Base-by-base conservation (phyloP, 2,113 vertebrate species). In the Calonectris borealis region DNA sequence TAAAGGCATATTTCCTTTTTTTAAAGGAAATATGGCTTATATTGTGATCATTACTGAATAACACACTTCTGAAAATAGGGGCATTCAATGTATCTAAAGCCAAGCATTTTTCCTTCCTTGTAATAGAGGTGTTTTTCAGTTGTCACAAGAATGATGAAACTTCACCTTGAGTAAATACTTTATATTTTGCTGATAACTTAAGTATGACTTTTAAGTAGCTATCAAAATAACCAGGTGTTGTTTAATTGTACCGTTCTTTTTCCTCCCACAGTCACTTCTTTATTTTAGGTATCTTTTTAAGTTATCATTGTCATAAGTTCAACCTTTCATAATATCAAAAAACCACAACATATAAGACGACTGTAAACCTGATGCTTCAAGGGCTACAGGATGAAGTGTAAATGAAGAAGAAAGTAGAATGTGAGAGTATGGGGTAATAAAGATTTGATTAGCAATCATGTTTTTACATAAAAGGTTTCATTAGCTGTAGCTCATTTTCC, bases 381-480 rank as follows among this genome's bases (percentile, higher is more conserved):
- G 32, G 38, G 40, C 69, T 87, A 34, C 17, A 68, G 44, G 14
- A n/a, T n/a, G 40, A 92, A 85, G 32, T 91, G 20, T 46, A 92
- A 83, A 92, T 86, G 27, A 86, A 79, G 64, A 97, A 85, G 42
- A 88, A 83, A 66, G 44, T 72, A 83, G 49, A 70, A 81, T 40
- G 24, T 54, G 65, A 85, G 62, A 69, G 5, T 86, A 46, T 72
- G 27, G 34, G 7, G 22, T 81, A 82, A 92, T 93, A 86, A 80
- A 91, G 55, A 68, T 89, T 95, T 93, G 84, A 91, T 95, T 90
- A 92, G 57, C 38, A 70, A 70, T 84, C 40, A 5, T 94, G 71
- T 61, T 93, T 96, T 83, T 90, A 46, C 49, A 54, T 93, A 77
- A 86, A 91, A 69, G 13, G 24, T 84, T 96, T 95, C 94, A 94